These are phyloP conservation scores for Bombus pascuorum DNA, from an alignment of 1,140 invertebrate genomes.

Conservation along the genomic window DNA sequence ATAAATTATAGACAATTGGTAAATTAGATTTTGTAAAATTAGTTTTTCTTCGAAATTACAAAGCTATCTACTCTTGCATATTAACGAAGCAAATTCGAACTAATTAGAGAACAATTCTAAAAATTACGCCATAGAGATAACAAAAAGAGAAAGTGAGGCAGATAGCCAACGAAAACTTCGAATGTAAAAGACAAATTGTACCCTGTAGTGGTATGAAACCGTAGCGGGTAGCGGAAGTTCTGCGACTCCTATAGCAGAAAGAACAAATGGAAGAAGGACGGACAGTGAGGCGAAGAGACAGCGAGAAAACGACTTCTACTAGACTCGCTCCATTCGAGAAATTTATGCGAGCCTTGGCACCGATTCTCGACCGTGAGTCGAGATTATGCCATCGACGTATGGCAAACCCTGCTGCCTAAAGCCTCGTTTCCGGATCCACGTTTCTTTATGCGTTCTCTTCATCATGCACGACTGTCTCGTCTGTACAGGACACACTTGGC, in stretches of 20 bases:
- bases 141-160: background rate
- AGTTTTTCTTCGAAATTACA: no score
- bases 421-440: conserved; percentile 15
- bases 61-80: no score
- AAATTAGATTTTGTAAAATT: no score
- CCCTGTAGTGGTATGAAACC: no score
- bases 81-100: background rate
- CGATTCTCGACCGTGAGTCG: conserved; percentile 64
- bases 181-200: no score
- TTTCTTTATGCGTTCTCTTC: conserved; percentile 17
- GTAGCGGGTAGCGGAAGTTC: no score
- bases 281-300: background rate
- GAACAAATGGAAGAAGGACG: conserved; percentile 12
- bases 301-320: conserved; percentile 46
- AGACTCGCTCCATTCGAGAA: conserved; percentile 51
- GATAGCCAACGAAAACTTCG: no score
- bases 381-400: conserved; percentile 72
- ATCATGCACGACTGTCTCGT: background rate
- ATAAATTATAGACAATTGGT: no score
- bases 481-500: conserved; percentile 11
- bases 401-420: conserved; percentile 31
- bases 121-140: background rate
- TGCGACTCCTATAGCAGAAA: background rate
- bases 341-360: conserved; percentile 76
- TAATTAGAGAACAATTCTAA: background rate